These are phyloP conservation scores for Caenorhabditis macrosperma DNA, from an alignment of 2,888 invertebrate species.

Conservation along the genomic window DNA sequence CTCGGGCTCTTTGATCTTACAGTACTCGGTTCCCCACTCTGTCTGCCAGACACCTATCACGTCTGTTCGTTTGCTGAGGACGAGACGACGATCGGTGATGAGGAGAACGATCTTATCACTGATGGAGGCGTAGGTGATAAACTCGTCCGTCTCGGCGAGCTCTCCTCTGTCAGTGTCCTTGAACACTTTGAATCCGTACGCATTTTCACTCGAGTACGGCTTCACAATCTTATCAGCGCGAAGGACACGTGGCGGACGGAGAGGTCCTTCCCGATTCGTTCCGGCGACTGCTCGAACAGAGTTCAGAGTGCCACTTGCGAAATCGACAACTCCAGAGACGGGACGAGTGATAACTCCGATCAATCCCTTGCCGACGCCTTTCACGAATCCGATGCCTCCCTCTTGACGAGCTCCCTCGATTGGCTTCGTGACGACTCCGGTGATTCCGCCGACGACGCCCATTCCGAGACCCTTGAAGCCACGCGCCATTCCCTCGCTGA, in stretches of 20 bases:
- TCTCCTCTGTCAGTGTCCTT: conserved; percentile 87
- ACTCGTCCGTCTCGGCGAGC: conserved; percentile 88
- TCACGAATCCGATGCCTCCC: conserved; percentile 87
- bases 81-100: conserved; percentile 84
- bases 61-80: conserved; percentile 84
- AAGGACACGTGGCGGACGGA: conserved; percentile 90
- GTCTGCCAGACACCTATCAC: conserved; percentile 91
- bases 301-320: conserved; percentile 96
- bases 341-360: conserved; percentile 96
- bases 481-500: conserved; percentile 81
- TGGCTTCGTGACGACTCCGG: conserved; percentile 95
- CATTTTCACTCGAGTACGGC: conserved; percentile 89
- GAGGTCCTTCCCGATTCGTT: conserved; percentile 81
- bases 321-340: conserved; percentile 95
- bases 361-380: conserved; percentile 84
- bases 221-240: conserved; percentile 90
- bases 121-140: conserved; percentile 85
- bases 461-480: conserved; percentile 85
- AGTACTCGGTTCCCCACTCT: conserved; percentile 84
- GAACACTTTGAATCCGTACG: conserved; percentile 91
- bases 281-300: conserved; percentile 88
- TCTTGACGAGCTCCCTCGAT: conserved; percentile 93
- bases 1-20: conserved; percentile 85
- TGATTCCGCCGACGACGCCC: conserved; percentile 71
- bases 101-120: conserved; percentile 77